phyloP scores from a whole-genome alignment of 2,113 vertebrate species.

The Tragelaphus scriptus region DNA sequence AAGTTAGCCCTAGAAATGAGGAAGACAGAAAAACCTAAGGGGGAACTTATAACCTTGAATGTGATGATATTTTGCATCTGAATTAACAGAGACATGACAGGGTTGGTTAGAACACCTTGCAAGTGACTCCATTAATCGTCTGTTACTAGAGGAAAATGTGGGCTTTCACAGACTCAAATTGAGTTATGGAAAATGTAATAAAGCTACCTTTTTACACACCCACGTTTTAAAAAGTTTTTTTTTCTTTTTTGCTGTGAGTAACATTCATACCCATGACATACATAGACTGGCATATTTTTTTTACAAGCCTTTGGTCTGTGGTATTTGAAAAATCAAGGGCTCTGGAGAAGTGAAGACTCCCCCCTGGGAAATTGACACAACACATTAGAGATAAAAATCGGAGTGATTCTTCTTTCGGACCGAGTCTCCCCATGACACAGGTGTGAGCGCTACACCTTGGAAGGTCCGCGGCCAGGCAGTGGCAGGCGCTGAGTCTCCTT shows the following conservation, averaged over 20 bases:
- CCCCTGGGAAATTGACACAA: background rate
- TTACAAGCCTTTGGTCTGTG: background rate
- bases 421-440: background rate
- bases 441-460: fast-evolving
- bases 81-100: background rate
- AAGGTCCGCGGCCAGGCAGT: background rate
- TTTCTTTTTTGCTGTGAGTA: background rate
- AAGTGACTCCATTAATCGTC: background rate
- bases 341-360: background rate
- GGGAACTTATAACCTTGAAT: fast-evolving
- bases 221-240: background rate
- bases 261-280: background rate
- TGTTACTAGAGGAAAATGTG: background rate
- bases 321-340: background rate
- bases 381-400: background rate
- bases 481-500: background rate
- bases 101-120: background rate
- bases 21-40: background rate
- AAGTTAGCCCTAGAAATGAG: background rate
- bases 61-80: background rate
- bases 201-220: background rate
- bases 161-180: background rate
- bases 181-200: background rate
- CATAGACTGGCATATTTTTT: background rate
- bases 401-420: background rate